Evolutionary conservation across 2,113 vertebrate genomes (phyloP).

Genomic region (Mesocricetus auratus): DNA sequence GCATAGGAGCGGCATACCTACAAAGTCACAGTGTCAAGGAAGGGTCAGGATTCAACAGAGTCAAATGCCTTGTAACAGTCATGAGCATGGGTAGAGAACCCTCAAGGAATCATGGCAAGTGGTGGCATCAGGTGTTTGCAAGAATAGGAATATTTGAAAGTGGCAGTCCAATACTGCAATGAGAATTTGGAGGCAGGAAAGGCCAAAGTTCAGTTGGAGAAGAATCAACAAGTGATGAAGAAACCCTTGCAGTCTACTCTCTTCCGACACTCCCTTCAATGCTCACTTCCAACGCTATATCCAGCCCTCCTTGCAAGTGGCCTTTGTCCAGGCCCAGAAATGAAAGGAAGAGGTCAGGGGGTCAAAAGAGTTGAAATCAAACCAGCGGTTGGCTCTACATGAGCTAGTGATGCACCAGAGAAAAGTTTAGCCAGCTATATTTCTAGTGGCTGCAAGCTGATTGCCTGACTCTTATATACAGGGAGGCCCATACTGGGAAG

Average conservation of each 20-base stretch:
- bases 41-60: neutral
- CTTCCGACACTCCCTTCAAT: neutral
- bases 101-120: neutral
- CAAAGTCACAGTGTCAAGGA: neutral
- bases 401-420: neutral
- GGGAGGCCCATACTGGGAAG: neutral
- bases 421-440: neutral
- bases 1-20: neutral
- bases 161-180: neutral
- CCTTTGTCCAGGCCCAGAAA: slow-evolving; percentile 41
- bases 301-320: neutral
- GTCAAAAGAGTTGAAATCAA: slow-evolving; percentile 8
- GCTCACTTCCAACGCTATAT: neutral
- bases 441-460: slow-evolving; percentile 8
- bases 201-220: neutral
- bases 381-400: neutral
- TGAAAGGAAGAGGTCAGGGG: slow-evolving; percentile 21
- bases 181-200: neutral
- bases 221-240: neutral
- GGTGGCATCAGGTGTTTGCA: neutral
- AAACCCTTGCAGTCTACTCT: neutral
- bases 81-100: neutral
- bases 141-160: neutral
- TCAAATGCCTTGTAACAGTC: neutral
- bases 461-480: slow-evolving; percentile 36